These are phyloP conservation scores for Octomys mimax DNA, from an alignment of 2,797 vertebrate species.

Conservation along the genomic window DNA sequence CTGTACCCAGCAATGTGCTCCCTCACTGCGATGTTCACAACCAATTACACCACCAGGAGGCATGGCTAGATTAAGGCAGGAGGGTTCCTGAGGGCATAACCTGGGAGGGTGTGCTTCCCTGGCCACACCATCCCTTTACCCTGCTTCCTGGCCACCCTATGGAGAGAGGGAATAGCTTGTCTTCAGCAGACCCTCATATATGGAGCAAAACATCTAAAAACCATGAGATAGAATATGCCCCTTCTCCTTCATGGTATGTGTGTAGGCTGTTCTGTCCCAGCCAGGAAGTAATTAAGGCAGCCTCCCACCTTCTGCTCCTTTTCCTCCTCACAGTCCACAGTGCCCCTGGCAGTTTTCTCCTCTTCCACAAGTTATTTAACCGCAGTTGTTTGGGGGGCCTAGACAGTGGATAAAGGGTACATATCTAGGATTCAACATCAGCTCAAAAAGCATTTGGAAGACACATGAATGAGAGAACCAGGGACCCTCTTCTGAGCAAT, in stretches of 20 bases:
- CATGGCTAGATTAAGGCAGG: not conserved
- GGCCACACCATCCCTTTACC: not conserved
- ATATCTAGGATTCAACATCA: not conserved
- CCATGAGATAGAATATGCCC: not conserved
- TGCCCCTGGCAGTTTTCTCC: not conserved
- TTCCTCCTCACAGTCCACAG: not conserved
- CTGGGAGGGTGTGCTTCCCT: not conserved
- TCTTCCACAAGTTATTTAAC: not conserved
- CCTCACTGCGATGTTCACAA: not conserved
- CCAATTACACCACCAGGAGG: not conserved
- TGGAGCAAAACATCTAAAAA: not conserved
- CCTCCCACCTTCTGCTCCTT: fast-evolving
- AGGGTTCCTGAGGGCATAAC: not conserved
- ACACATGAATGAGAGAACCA: not conserved
- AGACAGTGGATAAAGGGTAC: not conserved
- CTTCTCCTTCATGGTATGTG: not conserved
- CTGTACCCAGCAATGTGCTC: not conserved
- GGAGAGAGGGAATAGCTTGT: not conserved
- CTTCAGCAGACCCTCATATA: not conserved
- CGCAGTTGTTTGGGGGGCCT: not conserved
- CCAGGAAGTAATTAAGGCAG: not conserved
- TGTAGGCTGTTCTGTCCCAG: not conserved
- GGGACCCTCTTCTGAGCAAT: not conserved
- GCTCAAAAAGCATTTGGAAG: conserved; percentile 19
- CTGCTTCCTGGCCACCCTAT: not conserved